Base-by-base conservation (phyloP, 2,888 invertebrate species). In the Drosophila atripex region DNA sequence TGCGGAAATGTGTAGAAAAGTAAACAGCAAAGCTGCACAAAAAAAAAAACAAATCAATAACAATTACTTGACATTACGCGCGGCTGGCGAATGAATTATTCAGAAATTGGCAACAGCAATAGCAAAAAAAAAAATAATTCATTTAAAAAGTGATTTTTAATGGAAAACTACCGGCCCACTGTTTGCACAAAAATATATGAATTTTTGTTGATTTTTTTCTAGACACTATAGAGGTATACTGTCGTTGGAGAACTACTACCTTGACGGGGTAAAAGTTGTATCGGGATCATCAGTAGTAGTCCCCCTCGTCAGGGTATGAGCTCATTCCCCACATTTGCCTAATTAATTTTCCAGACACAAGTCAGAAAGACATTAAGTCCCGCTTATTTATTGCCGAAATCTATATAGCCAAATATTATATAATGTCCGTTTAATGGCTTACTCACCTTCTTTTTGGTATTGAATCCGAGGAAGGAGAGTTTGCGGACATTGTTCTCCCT, bases 381-480 rank as follows among this genome's bases (percentile, higher is more conserved):
- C 2, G 25, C 57, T 12, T 50, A 54, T 55, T 41, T 55, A 32
- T 21, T 25, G 49, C 23, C 46, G 4, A 41, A 9, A 54, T 55
- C 54, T 32, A 25, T 58, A 6, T 5, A n/a, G 3, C 35, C 18
- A n/a, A 28, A 28, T 28, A 38, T 14, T 32, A 41, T 14, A 21
- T 28, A 32, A 8, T 7, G 30, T 23, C 39, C 7, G 14, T 43
- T 46, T 9, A 8, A 28, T 32, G 35, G 5, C 8, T 12, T 7
- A 88, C 91, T 91, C 73, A 91, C 93, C 93, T 93, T 89, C 66
- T 90, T 89, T 49, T 89, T 90, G 45, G 93, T 93, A 70, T 93
- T 93, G 89, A 95, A 95, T 80, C 95, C 95, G 73, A 95, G 93
- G 91, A 95, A 95, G 53, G 95, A 95, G 59, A 95, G 92, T 90